Evolutionary conservation across 2,113 vertebrate genomes (phyloP).

Genomic region (Manacus vitellinus): DNA sequence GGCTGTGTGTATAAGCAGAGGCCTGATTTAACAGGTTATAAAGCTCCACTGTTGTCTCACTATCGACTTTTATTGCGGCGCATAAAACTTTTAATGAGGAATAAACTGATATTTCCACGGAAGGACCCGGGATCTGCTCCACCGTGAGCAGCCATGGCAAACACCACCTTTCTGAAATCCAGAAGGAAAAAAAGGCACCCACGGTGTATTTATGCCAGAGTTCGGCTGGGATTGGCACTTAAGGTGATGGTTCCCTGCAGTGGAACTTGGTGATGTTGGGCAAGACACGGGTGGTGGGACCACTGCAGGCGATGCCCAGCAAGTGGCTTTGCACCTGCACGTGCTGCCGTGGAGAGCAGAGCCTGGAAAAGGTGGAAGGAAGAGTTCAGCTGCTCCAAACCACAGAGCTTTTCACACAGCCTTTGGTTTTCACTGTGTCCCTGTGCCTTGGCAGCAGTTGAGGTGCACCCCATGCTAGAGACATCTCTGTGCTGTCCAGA

Average conservation of each 20-base stretch:
- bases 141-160: not conserved
- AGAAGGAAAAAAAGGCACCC: not conserved
- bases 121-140: not conserved
- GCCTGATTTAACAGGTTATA: not conserved
- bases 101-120: not conserved
- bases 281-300: not conserved
- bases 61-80: not conserved
- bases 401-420: not conserved
- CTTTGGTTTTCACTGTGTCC: accelerated
- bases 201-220: accelerated
- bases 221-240: not conserved
- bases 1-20: not conserved
- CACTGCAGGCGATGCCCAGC: accelerated
- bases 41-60: conserved; percentile 7
- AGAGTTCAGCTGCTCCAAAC: not conserved
- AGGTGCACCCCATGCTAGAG: too few species aligned
- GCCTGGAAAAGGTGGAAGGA: not conserved
- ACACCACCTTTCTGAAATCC: not conserved
- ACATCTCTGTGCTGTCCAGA: not conserved
- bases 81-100: conserved; percentile 40
- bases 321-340: not conserved
- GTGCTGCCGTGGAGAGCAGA: not conserved
- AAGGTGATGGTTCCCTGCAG: not conserved
- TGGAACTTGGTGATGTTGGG: accelerated
- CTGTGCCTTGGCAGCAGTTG: accelerated